Evolutionary conservation across 2,888 invertebrate genomes (phyloP), one percentile per base, ranked within the genome.

Genomic region (Ditula angustiorana): DNA sequence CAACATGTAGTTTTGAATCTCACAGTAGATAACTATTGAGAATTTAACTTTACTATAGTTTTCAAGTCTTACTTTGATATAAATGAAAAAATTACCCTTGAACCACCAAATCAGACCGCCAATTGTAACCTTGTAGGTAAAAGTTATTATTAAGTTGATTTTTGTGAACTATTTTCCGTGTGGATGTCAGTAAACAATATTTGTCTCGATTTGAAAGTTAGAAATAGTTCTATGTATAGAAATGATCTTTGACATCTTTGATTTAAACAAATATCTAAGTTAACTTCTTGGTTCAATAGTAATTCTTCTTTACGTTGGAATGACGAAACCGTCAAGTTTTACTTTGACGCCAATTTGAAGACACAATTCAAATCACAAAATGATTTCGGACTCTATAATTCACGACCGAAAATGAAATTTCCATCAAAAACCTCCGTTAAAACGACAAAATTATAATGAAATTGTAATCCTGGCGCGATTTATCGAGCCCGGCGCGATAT

Each of bases 401-500:
- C 49, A 10, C 5, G 30, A 5, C 30, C 41, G 41, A 10, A 41
- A 41, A 41, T 19, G 11, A 19, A 50, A 30, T 52, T 33, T 50
- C 50, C 44, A 57, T 26, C 57, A 44, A 53, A 60, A 23, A 50
- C 56, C 52, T 49, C 23, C 61, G 41, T 63, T 63, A 57, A 57
- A 53, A 26, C 47, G 53, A 28, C 58, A 64, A 64, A 57, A 59
- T 59, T 52, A 16, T 37, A 64, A 63, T 58, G 46, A 52, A 35
- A 63, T 58, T 58, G 44, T 58, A 52, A 64, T 53, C 46, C 52
- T n/a, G 8, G 5, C n/a, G 16, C 64, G 58, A 59, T 76, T 78
- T 78, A 78, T 78, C 76, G 76, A 71, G 76, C 72, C 74, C 74
- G 71, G 72, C 67, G 71, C 74, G 71, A 77, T 80, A 83, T 85